Evolutionary conservation across 2,797 vertebrate species (phyloP).

Genomic region (Kryptolebias ocellatus): DNA sequence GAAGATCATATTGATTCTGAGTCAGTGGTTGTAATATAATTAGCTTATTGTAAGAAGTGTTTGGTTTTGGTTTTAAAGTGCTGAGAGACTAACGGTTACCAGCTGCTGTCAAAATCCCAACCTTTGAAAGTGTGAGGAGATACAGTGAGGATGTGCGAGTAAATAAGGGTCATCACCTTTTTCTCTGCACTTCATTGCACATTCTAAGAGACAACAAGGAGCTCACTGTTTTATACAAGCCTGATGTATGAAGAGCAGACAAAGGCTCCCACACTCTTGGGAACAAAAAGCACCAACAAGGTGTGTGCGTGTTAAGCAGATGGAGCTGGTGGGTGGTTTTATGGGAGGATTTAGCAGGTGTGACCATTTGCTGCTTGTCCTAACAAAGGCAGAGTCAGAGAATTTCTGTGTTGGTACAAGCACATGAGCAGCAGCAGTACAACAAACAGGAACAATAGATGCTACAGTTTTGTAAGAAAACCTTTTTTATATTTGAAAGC

Average conservation of each 20-base stretch:
- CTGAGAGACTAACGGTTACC: not conserved
- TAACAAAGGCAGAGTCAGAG: slow-evolving; percentile 29
- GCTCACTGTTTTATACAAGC: slow-evolving; percentile 59
- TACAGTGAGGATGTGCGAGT: slow-evolving; percentile 1
- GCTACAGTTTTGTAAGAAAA: too few species aligned
- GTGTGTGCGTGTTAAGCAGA: slow-evolving; percentile 61
- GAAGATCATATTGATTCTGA: too few species aligned
- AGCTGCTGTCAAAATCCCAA: not conserved
- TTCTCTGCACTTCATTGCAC: not conserved
- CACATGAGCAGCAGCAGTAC: too few species aligned
- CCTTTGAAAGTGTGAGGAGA: not conserved
- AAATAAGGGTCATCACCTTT: not conserved
- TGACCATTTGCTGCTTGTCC: slow-evolving; percentile 66
- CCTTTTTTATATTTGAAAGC: too few species aligned
- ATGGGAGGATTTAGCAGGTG: slow-evolving; percentile 64
- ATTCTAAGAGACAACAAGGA: slow-evolving; percentile 53
- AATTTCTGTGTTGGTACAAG: too few species aligned
- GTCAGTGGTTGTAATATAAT: too few species aligned
- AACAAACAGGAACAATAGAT: too few species aligned
- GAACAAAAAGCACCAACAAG: slow-evolving; percentile 63
- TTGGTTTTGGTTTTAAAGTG: not conserved
- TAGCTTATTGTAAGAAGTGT: too few species aligned
- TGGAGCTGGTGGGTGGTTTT: slow-evolving; percentile 72
- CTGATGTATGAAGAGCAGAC: slow-evolving; percentile 69
- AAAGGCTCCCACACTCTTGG: slow-evolving; percentile 56